These are phyloP conservation scores for Penaeus indicus DNA, from an alignment of 1,140 invertebrate genomes.

Conservation along the genomic window DNA sequence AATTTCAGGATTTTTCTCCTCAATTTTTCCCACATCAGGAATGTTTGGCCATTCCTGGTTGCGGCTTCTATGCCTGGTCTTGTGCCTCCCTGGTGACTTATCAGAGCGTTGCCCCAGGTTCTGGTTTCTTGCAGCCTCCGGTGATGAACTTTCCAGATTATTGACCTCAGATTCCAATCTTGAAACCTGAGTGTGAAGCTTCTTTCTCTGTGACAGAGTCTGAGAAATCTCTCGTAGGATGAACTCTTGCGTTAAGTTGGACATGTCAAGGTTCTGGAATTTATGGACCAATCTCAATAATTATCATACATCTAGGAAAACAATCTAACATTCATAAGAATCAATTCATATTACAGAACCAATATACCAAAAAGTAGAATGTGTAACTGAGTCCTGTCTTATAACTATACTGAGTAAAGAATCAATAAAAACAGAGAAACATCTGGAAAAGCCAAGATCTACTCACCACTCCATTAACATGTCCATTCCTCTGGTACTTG, in stretches of 20 bases:
- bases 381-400: no score
- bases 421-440: no score
- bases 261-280: slow-evolving; percentile 61
- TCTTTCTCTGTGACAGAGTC: slow-evolving; percentile 84
- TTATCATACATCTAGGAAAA: background rate
- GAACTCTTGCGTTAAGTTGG: slow-evolving; percentile 77
- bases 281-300: background rate
- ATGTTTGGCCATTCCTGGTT: slow-evolving; percentile 93
- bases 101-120: slow-evolving; percentile 37
- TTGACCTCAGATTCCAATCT: slow-evolving; percentile 82
- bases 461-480: slow-evolving; percentile 69
- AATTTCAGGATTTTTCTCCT: slow-evolving; percentile 91
- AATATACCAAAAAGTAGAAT: no score
- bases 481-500: slow-evolving; percentile 73
- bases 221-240: slow-evolving; percentile 87
- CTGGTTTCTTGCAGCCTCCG: slow-evolving; percentile 12
- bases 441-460: slow-evolving; percentile 1
- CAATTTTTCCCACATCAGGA: slow-evolving; percentile 88
- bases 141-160: slow-evolving; percentile 76
- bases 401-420: no score
- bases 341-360: background rate
- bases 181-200: slow-evolving; percentile 82
- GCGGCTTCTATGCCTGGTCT: slow-evolving; percentile 73
- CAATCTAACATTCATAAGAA: slow-evolving; percentile 8
- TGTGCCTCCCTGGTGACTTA: slow-evolving; percentile 66